Base-by-base conservation (phyloP, 2,888 invertebrate genomes). In the Drosophila barbarae region DNA sequence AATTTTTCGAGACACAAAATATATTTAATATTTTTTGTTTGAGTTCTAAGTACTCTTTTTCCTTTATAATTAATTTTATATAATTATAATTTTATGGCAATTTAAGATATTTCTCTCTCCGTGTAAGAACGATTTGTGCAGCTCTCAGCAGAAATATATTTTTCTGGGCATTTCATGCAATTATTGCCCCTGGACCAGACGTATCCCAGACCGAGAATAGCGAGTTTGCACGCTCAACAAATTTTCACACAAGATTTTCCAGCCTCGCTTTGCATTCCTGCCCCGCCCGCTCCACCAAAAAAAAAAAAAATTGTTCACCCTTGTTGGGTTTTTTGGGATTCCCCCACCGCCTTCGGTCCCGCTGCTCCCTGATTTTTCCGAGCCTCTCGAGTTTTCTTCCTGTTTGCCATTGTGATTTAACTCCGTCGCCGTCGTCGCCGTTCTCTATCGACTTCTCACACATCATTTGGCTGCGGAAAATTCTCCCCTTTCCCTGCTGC, bases 371-470 rank as follows among this genome's bases (percentile, higher is more conserved):
- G 34, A 13, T 23, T 57, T 51, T 55, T 34, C 35, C 26, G 23
- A 52, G 63, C 56, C 61, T 47, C 21, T 21, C 46, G 21, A 47
- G 15, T 13, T 32, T 47, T 47, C 68, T 69, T 74, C 66, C 84
- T 84, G 84, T 79, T 79, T 84, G 79, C 70, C 74, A 74, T 79
- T 84, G 72, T 76, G 79, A 84, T 82, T 84, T 78, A 78, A 72
- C 83, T 55, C 66, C 54, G 13, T 67, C 23, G 12, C 5, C 36
- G 36, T 12, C 59, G 36, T 32, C 58, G 58, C n/a, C 59, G 59
- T 34, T 34, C 84, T 78, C 82, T 84, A 84, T 84, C 84, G 79
- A 79, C 84, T 79, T 76, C 84, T 84, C 84, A 79, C 79, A 79
- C 79, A 79, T 79, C 79, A 82, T 78, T 81, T 78, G 77, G 65